These are phyloP conservation scores for Dasypogon diadema DNA, from an alignment of 2,888 invertebrate species.

Conservation along the genomic window DNA sequence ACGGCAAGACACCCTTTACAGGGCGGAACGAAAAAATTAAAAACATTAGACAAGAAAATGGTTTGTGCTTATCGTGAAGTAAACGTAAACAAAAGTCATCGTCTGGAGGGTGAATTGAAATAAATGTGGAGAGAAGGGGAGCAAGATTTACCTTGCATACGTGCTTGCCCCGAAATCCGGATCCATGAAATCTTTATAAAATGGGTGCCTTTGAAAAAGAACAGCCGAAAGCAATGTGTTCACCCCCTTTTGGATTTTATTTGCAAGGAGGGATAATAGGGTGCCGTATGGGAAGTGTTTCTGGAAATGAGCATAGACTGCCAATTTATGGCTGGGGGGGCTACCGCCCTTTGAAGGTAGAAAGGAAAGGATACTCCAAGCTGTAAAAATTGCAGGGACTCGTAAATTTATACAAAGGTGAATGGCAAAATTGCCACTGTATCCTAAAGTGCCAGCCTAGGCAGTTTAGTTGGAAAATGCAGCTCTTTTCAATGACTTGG, in stretches of 20 bases:
- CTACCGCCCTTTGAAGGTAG: not conserved
- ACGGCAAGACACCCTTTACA: not conserved
- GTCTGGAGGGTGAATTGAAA: not conserved
- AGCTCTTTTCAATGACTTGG: too few relatives aligned
- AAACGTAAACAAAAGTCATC: not conserved
- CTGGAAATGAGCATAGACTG: not conserved
- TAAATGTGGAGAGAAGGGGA: not conserved
- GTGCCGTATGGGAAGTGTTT: not conserved
- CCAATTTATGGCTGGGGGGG: not conserved
- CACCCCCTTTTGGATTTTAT: not conserved
- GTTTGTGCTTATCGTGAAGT: not conserved
- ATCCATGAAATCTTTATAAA: constrained; percentile 1
- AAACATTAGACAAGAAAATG: not conserved
- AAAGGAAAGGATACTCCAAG: not conserved
- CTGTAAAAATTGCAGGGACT: not conserved
- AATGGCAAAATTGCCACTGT: not conserved
- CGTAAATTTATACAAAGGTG: not conserved
- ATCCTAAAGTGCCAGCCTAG: not conserved
- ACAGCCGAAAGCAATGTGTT: not conserved
- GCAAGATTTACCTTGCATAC: not conserved
- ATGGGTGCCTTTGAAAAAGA: not conserved
- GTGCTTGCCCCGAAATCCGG: too few relatives aligned
- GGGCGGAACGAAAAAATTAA: not conserved
- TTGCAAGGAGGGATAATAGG: not conserved
- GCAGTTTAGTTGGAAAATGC: too few relatives aligned